Evolutionary conservation across 2,113 vertebrate species (phyloP), one percentile per base, ranked within the genome.

Genomic region (Pterocles burchelli): DNA sequence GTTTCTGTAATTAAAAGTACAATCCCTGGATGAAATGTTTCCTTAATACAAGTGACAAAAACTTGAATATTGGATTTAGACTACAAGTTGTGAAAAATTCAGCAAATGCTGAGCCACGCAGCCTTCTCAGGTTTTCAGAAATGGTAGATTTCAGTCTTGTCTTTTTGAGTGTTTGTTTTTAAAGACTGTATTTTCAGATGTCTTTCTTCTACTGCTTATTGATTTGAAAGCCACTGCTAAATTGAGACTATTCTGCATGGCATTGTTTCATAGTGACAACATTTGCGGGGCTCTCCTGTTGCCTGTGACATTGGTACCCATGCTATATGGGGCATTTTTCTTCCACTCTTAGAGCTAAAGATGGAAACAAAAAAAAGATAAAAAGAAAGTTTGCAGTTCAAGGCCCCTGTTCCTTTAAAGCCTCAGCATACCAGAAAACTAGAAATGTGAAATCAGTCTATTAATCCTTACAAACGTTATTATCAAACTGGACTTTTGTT

Each of bases 1-100:
- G 33, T 86, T 92, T 87, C 65, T 84, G 16, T 89, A 90, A 93
- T 89, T 88, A 83, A 83, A 88, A 26, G 15, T 63, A 41, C 43
- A 77, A 46, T 73, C 81, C 61, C 51, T 80, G 49, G 34, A 49
- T 49, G 3, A 92, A 84, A 57, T 92, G 36, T 59, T 90, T 41
- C 52, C 16, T 45, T 88, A 71, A 57, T 38, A 45, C 10, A 68
- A 86, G 19, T 75, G 61, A 54, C 4, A 4, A 71, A 88, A 93
- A 31, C 24, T 7, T 80, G 45, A 78, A n/a, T 75, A 78, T 59
- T 84, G 14, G 25, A 63, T 86, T 74, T 73, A 74, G 61, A 59
- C 36, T 88, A 17, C 61, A 80, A 77, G 38, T 29, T 65, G 28
- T 7, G 2, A 77, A 83, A 71, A 71, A 72, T 55, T 38, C 33